Evolutionary conservation across 2,888 invertebrate species (phyloP).

Genomic region (Callosobruchus maculatus): DNA sequence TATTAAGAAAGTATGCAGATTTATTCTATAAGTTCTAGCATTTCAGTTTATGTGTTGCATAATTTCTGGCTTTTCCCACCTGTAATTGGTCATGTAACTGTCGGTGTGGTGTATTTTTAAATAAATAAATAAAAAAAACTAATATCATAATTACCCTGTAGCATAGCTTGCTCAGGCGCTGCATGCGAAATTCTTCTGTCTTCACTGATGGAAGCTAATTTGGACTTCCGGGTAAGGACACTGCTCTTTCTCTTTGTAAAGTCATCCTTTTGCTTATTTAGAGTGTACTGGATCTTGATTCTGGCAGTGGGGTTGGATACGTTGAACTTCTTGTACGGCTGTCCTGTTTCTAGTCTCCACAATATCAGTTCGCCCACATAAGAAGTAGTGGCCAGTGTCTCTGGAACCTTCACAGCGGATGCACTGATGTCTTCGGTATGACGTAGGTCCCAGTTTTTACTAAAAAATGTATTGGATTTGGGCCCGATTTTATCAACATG

Average conservation of each 20-base stretch:
- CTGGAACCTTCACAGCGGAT: conserved; percentile 62
- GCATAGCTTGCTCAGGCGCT: neutral
- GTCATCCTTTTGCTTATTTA: conserved; percentile 29
- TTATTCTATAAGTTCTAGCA: no score
- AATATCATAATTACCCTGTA: conserved; percentile 7
- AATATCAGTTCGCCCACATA: conserved; percentile 77
- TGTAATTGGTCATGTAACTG: no score
- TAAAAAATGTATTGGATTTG: no score
- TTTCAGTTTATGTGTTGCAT: no score
- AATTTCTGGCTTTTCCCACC: no score
- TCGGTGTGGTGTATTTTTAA: no score
- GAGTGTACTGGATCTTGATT: conserved; percentile 56
- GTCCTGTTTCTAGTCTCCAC: conserved; percentile 80
- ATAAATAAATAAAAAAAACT: no score
- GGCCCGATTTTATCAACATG: no score
- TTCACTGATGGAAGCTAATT: neutral
- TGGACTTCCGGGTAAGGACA: neutral
- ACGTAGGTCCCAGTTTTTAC: conserved; percentile 66
- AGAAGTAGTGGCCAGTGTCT: conserved; percentile 70
- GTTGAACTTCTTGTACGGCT: conserved; percentile 57
- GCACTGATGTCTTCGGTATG: conserved; percentile 75
- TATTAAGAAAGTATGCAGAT: no score
- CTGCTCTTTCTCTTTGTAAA: conserved; percentile 9
- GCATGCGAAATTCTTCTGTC: neutral
- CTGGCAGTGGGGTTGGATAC: conserved; percentile 57